A percentile compares a stretch with the other conserved stretches of the same genome.
Conservation (phyloP, 2,888 invertebrate species). For the Poecilus cupreus region DNA sequence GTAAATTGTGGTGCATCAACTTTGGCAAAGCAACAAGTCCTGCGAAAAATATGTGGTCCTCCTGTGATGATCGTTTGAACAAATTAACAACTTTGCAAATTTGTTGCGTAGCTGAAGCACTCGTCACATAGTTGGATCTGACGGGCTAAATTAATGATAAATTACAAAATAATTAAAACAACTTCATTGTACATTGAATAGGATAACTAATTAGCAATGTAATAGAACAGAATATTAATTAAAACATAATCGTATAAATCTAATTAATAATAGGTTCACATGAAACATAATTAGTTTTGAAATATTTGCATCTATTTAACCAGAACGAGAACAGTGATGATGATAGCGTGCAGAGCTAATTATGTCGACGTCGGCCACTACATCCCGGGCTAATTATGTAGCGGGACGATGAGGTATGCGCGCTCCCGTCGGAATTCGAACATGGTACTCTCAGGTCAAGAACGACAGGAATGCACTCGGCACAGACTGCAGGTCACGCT, state of each 20-base stretch:
- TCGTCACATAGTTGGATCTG: background rate
- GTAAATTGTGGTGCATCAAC: too few relatives aligned
- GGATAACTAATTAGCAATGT: conserved; percentile 19
- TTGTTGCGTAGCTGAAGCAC: background rate
- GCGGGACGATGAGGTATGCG: background rate
- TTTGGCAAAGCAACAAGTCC: too few relatives aligned
- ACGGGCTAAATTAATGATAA: conserved; percentile 5
- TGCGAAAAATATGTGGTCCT: too few relatives aligned
- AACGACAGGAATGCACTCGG: background rate
- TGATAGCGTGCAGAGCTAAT: background rate
- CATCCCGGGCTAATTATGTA: background rate
- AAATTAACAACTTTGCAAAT: too few relatives aligned
- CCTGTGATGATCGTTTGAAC: too few relatives aligned
- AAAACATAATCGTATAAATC: conserved; percentile 4
- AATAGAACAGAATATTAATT: conserved; percentile 37
- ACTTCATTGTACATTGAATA: conserved; percentile 1
- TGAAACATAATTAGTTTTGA: conserved; percentile 6
- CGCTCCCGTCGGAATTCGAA: background rate
- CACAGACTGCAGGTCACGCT: background rate
- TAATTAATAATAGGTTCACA: conserved; percentile 8
- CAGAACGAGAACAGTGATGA: background rate
- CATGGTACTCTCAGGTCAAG: background rate
- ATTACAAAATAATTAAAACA: conserved; percentile 37
- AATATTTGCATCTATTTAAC: background rate
- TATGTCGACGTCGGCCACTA: background rate